Evolutionary conservation across 2,113 vertebrate genomes (phyloP).

Genomic region (Tragelaphus imberbis): DNA sequence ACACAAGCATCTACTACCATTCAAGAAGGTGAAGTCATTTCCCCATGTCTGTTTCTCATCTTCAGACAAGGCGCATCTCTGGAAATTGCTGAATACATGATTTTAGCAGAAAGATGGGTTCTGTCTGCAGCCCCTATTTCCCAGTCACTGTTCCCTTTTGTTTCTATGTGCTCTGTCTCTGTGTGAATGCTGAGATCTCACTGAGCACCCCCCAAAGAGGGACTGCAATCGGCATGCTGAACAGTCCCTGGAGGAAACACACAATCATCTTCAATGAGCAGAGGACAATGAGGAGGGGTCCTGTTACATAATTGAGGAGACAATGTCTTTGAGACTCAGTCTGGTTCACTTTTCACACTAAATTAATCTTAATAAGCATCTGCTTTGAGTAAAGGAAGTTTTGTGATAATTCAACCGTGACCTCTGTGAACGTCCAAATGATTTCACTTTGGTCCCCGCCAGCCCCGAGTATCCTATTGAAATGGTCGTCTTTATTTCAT

Average conservation of each 20-base stretch:
- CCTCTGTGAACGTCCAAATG: conserved; percentile 78
- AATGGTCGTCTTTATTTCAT: conserved; percentile 74
- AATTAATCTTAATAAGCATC: conserved; percentile 86
- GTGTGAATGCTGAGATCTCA: conserved; percentile 69
- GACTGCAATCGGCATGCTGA: conserved; percentile 49
- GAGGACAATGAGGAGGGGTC: conserved; percentile 78
- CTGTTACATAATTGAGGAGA: conserved; percentile 78
- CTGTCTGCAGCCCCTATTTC: neutral
- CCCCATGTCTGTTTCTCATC: neutral
- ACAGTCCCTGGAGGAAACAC: conserved; percentile 74
- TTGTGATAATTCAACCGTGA: conserved; percentile 85
- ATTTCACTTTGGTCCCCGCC: conserved; percentile 72
- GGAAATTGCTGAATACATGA: neutral
- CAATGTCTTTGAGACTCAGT: conserved; percentile 81
- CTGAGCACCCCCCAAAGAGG: conserved; percentile 63
- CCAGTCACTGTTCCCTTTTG: conserved; percentile 69
- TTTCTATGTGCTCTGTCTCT: conserved; percentile 68
- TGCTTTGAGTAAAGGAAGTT: conserved; percentile 83
- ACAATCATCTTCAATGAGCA: conserved; percentile 69
- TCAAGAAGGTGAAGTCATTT: neutral
- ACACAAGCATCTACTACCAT: neutral
- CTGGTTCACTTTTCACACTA: conserved; percentile 85
- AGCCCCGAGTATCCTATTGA: conserved; percentile 71
- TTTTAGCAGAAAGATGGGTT: neutral
- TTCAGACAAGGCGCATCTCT: neutral